These are phyloP conservation scores for Lepus americanus DNA, from an alignment of 2,113 vertebrate species.

Conservation along the genomic window DNA sequence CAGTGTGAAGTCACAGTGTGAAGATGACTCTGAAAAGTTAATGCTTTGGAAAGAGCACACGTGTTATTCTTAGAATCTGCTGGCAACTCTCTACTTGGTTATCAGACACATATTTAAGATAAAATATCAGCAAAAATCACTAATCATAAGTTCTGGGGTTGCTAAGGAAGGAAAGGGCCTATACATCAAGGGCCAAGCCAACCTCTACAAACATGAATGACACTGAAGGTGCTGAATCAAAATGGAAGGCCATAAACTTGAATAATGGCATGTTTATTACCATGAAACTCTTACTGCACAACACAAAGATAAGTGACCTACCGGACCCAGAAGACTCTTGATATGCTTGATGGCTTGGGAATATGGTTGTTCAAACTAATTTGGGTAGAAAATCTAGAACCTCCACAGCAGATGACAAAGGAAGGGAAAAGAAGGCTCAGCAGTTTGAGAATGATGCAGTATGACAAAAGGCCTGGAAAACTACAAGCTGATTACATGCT, in stretches of 20 bases:
- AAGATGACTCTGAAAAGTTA: background rate
- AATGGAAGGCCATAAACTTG: background rate
- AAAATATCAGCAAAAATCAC: background rate
- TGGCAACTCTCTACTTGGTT: background rate
- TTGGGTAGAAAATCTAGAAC: background rate
- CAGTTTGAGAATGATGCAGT: background rate
- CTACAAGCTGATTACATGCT: background rate
- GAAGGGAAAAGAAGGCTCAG: background rate
- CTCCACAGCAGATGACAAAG: background rate
- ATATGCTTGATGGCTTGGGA: background rate
- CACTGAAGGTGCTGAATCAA: background rate
- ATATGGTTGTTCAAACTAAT: background rate
- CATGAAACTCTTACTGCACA: background rate
- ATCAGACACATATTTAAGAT: background rate
- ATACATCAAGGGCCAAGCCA: background rate
- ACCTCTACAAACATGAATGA: background rate
- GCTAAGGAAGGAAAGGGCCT: background rate
- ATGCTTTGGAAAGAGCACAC: background rate
- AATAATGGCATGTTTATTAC: background rate
- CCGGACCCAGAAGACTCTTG: background rate
- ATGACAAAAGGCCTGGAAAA: background rate
- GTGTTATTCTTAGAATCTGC: background rate
- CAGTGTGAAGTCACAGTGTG: background rate
- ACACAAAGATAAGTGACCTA: background rate
- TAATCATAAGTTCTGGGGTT: background rate